These are phyloP conservation scores for Notarius lentiginosus DNA, from an alignment of 2,113 vertebrate species.

Conservation along the genomic window DNA sequence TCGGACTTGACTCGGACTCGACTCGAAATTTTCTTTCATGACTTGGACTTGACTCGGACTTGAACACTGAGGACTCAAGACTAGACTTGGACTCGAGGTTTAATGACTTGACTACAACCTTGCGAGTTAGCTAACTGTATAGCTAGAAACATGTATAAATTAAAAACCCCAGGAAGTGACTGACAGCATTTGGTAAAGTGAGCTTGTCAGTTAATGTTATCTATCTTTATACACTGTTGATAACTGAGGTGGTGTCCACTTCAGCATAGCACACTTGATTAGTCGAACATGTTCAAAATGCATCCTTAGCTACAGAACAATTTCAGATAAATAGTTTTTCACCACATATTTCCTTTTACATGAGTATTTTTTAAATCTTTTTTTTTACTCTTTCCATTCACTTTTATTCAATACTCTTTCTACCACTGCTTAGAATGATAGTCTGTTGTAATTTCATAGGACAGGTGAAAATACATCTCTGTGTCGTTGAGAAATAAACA, in stretches of 20 bases:
- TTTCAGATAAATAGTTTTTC: neutral
- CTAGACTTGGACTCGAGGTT: too few species aligned
- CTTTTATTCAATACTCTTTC: neutral
- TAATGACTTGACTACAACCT: too few species aligned
- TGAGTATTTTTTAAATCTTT: neutral
- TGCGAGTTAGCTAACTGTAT: neutral
- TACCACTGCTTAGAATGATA: neutral
- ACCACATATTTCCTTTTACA: neutral
- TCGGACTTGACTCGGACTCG: too few species aligned
- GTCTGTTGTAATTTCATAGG: slow-evolving; percentile 3
- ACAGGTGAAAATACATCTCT: neutral
- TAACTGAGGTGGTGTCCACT: neutral
- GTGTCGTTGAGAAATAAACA: neutral
- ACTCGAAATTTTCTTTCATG: too few species aligned
- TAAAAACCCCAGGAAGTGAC: neutral
- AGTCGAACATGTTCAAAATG: neutral
- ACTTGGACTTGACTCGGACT: too few species aligned
- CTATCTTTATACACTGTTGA: neutral
- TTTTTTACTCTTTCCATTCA: neutral
- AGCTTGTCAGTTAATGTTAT: neutral
- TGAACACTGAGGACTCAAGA: too few species aligned
- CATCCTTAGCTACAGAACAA: neutral
- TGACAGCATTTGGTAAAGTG: neutral
- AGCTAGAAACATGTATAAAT: neutral
- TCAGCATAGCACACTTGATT: neutral